Base-by-base conservation (phyloP, 1,140 invertebrate genomes). In the Nephila pilipes region DNA sequence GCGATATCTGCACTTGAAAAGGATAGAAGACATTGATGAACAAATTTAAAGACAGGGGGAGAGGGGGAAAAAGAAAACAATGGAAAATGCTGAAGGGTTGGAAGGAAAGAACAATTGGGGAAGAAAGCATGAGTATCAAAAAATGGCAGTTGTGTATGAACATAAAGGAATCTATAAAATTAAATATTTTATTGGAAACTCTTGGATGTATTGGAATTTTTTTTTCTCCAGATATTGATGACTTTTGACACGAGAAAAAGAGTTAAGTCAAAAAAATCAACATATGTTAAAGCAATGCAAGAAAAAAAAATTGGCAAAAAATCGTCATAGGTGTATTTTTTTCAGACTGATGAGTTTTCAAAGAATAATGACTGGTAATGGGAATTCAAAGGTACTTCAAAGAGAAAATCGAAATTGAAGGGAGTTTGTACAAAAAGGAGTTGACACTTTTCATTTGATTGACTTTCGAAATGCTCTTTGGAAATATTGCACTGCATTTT, bases 11-110 rank as follows among this genome's bases (percentile, higher is more conserved):
- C 25, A 90, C 32, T 87, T 87, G 85, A 36, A 22, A 46, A 85
- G 38, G 83, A 85, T 25, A 32, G 58, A 18, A 20, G 87, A 88
- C 87, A 81, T 32, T 83, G 90, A 85, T 85, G 80, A 91, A 83
- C 90, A 63, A 85, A 91, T 60, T 54, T 29, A 55, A 32, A 46
- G 46, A 46, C 6, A 46, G 46, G 12, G 46, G 6, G 46, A 46
- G 46, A 10, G 3, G 38, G 38, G 8, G 1, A 46, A 46, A 46
- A 57, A 32, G 12, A 38, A 38, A 83, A 57, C 81, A 83, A 83
- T 55, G 81, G 22, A 83, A 32, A 55, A 83, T 32, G 25, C 4
- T 6, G 32, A 29, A 29, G 20, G 69, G 16, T 4, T 65, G 22
- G 10, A 29, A 29, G 25, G 25, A 65, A 25, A 65, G 25, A 29